Conservation (phyloP, 2,888 invertebrate species). For the Nasonia oneida region DNA sequence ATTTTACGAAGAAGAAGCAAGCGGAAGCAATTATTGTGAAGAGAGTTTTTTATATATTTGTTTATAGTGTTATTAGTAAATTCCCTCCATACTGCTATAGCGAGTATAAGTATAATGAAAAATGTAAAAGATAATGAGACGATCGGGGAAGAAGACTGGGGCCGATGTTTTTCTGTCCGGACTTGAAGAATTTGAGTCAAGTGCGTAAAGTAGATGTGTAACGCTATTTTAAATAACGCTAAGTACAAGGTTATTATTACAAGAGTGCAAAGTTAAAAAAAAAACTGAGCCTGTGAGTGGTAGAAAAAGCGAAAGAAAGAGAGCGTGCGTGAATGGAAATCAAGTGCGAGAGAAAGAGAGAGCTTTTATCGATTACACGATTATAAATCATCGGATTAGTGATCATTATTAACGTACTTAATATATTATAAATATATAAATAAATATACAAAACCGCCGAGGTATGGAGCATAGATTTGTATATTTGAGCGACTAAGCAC, state of each 20-base stretch:
- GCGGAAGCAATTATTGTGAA: conserved; percentile 48
- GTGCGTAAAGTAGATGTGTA: conserved; percentile 63
- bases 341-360: conserved; percentile 25
- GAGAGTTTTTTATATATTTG: conserved; percentile 77
- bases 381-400: conserved; percentile 51
- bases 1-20: conserved; percentile 19
- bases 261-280: conserved; percentile 24
- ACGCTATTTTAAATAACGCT: conserved; percentile 78
- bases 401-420: conserved; percentile 70
- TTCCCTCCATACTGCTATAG: conserved; percentile 78
- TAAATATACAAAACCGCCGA: conserved; percentile 52
- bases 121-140: conserved; percentile 68
- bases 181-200: conserved; percentile 72
- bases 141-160: conserved; percentile 66
- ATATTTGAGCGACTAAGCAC: conserved; percentile 74
- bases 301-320: conserved; percentile 28
- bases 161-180: conserved; percentile 74
- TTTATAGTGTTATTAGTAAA: conserved; percentile 78
- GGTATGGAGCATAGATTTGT: conserved; percentile 73
- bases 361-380: conserved; percentile 42
- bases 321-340: conserved; percentile 24
- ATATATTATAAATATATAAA: conserved; percentile 65
- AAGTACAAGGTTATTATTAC: conserved; percentile 70
- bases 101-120: conserved; percentile 62
- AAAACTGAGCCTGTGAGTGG: conserved; percentile 15